Conservation (phyloP, 2,113 vertebrate species). For the Clupea harengus region DNA sequence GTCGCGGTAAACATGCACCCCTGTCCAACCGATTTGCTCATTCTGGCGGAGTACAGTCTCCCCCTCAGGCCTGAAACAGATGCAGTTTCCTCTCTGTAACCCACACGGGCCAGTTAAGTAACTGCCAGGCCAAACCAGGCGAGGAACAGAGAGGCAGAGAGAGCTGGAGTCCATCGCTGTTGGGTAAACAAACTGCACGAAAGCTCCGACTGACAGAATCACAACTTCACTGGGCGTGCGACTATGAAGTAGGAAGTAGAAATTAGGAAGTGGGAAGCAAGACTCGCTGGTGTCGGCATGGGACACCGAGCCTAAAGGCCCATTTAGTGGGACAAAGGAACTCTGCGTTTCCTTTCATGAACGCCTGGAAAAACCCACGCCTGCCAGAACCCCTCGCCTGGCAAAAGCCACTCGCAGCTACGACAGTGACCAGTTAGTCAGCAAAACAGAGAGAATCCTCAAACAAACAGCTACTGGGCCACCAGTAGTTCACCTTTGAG, state of each 20-base stretch:
- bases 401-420: too few relatives aligned
- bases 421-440: neutral
- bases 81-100: neutral
- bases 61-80: neutral
- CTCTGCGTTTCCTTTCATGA: neutral
- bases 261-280: neutral
- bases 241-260: neutral
- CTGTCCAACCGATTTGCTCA: too few relatives aligned
- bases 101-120: neutral
- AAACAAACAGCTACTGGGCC: neutral
- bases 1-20: too few relatives aligned
- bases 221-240: neutral
- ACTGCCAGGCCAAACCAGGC: neutral
- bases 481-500: conserved; percentile 7
- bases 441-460: neutral
- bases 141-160: neutral
- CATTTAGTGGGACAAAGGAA: too few relatives aligned
- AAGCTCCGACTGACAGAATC: neutral
- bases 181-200: neutral
- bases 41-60: too few relatives aligned
- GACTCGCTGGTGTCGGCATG: neutral
- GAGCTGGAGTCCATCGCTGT: neutral
- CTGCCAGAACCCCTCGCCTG: neutral
- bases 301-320: neutral
- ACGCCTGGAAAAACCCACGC: neutral